Percentiles rank a stretch among this genome's conserved stretches.
Evolutionary conservation across 2,797 vertebrate species (phyloP).

Genomic region (Octomys mimax): DNA sequence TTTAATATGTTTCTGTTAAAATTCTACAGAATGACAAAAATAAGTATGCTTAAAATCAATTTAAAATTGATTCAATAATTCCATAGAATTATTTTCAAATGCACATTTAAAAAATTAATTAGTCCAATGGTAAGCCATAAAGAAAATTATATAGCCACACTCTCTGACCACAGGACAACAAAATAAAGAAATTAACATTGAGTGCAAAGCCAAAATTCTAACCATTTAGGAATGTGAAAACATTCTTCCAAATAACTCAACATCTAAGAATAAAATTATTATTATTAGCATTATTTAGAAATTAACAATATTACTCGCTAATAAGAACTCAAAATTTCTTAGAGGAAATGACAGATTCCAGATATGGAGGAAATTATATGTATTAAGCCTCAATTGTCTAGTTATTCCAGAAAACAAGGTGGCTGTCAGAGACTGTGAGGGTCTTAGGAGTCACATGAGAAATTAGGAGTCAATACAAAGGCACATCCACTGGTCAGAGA

Average conservation of each 20-base stretch:
- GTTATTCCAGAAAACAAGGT: neutral
- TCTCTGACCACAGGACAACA: neutral
- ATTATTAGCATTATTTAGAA: conserved; percentile 1
- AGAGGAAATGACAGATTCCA: neutral
- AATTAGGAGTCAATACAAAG: neutral
- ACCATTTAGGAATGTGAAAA: conserved; percentile 50
- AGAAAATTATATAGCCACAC: conserved; percentile 42
- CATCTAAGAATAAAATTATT: conserved; percentile 44
- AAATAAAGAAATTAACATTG: conserved; percentile 53
- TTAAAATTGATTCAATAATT: conserved; percentile 60
- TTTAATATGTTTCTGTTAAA: conserved; percentile 44
- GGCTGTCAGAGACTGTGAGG: conserved; percentile 8
- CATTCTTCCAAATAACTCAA: conserved; percentile 51
- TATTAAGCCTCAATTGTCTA: neutral
- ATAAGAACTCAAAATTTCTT: conserved; percentile 46
- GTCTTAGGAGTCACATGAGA: neutral
- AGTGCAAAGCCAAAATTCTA: conserved; percentile 49
- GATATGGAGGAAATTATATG: neutral
- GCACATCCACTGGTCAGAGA: neutral
- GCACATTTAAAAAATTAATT: conserved; percentile 18
- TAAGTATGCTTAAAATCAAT: conserved; percentile 51
- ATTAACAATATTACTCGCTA: conserved; percentile 13
- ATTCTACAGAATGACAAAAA: conserved; percentile 40
- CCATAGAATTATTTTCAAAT: conserved; percentile 63
- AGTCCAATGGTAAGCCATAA: conserved; percentile 14